Evolutionary conservation across 2,888 invertebrate genomes (phyloP).

Genomic region (Steromphala cineraria): DNA sequence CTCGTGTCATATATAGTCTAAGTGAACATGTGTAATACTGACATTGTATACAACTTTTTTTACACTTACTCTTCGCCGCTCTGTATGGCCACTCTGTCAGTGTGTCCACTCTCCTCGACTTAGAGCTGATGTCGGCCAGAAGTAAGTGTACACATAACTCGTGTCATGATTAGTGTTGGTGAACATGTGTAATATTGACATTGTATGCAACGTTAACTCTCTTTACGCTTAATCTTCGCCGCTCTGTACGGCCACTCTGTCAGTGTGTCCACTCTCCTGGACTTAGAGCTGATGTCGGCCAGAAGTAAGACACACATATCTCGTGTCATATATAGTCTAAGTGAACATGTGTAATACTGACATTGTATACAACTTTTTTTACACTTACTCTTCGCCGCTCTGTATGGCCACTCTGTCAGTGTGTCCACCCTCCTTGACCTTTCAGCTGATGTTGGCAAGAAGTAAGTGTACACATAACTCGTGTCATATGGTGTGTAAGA

Average conservation of each 20-base stretch:
- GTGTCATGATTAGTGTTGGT: too few relatives aligned
- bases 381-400: constrained; percentile 69
- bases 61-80: constrained; percentile 70
- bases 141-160: constrained; percentile 43
- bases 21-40: too few relatives aligned
- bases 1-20: too few relatives aligned
- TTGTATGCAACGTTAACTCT: too few relatives aligned
- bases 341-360: too few relatives aligned
- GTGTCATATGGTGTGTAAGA: too few relatives aligned
- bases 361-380: too few relatives aligned
- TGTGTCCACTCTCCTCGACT: constrained; percentile 63
- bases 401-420: constrained; percentile 68
- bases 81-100: constrained; percentile 68
- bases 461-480: constrained; percentile 43
- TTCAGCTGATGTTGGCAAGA: constrained; percentile 72
- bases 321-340: too few relatives aligned
- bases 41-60: too few relatives aligned
- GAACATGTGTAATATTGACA: too few relatives aligned
- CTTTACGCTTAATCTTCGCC: too few relatives aligned
- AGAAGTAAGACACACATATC: constrained; percentile 54
- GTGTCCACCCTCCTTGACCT: constrained; percentile 64
- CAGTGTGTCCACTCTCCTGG: constrained; percentile 64
- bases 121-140: constrained; percentile 72
- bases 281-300: constrained; percentile 72
- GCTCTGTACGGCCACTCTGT: constrained; percentile 68